These are phyloP conservation scores for Venturia canescens DNA, from an alignment of 1,140 invertebrate genomes.

Conservation along the genomic window DNA sequence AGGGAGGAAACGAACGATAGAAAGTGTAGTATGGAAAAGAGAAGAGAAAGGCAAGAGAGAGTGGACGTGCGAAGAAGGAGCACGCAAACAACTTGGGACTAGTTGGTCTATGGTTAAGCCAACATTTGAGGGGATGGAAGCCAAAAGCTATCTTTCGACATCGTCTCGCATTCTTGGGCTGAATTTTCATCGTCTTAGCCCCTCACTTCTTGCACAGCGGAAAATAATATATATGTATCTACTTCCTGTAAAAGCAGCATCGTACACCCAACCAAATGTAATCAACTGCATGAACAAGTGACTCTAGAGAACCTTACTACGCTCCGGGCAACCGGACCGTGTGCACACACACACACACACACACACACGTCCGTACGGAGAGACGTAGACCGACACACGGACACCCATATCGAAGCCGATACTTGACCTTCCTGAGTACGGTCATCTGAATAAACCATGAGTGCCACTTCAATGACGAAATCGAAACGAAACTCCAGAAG, in stretches of 20 bases:
- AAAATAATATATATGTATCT: background rate
- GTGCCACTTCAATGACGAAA: conserved; percentile 65
- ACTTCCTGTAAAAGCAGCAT: conserved; percentile 28
- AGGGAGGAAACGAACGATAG: conserved; percentile 11
- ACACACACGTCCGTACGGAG: too few species aligned
- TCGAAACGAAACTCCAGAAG: conserved; percentile 61
- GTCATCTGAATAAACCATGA: conserved; percentile 71
- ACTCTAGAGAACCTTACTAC: conserved; percentile 65
- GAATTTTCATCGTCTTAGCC: conserved; percentile 17
- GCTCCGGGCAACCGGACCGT: conserved; percentile 3
- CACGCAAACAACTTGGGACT: conserved; percentile 55
- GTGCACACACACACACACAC: background rate
- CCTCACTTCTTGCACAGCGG: background rate
- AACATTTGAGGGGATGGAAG: conserved; percentile 15
- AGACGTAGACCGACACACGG: too few species aligned
- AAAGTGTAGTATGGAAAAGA: background rate
- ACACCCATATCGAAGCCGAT: background rate
- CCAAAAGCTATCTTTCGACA: conserved; percentile 15
- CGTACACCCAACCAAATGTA: conserved; percentile 57
- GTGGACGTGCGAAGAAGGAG: conserved; percentile 4
- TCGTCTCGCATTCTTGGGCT: background rate
- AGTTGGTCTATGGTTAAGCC: conserved; percentile 51
- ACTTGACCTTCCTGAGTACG: conserved; percentile 52
- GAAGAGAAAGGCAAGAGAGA: background rate
- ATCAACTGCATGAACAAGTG: conserved; percentile 73